Conservation (phyloP, 2,797 vertebrate species). For the Alcedo atthis region DNA sequence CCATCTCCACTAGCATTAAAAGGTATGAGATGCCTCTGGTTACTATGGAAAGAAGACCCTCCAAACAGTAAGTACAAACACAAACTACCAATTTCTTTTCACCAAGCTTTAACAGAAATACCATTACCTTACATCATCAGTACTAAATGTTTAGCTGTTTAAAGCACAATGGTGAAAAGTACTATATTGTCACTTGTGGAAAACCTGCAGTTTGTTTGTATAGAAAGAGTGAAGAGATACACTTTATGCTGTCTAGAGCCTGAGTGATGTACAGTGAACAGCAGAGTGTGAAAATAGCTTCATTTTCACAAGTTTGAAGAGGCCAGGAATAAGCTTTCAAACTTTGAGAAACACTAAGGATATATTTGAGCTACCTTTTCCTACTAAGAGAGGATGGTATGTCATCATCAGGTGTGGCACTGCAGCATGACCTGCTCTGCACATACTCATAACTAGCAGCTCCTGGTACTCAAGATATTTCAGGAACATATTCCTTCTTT, state of each 20-base stretch:
- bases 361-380: not conserved
- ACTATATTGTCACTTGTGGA: not conserved
- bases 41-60: not conserved
- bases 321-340: not conserved
- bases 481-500: not conserved
- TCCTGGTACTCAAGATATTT: not conserved
- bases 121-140: not conserved
- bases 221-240: not conserved
- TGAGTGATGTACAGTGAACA: not conserved
- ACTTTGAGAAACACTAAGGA: not conserved
- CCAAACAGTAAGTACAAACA: not conserved
- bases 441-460: not conserved
- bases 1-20: not conserved
- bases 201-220: not conserved
- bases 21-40: not conserved
- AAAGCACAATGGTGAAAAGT: not conserved
- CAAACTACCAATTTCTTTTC: not conserved
- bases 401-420: not conserved
- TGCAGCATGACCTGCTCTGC: fast-evolving
- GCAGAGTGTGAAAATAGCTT: not conserved
- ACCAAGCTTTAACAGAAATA: not conserved
- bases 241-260: not conserved
- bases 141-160: not conserved
- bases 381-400: not conserved
- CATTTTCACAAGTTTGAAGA: not conserved